Conservation (phyloP, 2,888 invertebrate species). For the Ceratothoa steindachneri region DNA sequence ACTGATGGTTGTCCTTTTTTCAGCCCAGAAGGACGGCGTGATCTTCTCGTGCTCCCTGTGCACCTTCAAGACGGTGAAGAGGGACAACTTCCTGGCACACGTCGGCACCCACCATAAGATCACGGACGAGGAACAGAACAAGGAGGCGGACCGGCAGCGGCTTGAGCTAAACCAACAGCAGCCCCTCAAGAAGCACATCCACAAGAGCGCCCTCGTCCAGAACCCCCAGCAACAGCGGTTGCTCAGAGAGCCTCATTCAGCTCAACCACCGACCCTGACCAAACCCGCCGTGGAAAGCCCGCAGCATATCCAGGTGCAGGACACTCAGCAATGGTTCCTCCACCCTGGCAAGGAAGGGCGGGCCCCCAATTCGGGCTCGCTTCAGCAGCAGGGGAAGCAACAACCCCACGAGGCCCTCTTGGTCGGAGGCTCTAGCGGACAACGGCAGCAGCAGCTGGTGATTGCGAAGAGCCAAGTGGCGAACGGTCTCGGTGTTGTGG, state of each 20-base stretch:
- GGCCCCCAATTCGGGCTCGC: no score
- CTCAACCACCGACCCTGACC: no score
- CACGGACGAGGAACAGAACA: conserved; percentile 1
- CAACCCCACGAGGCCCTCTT: no score
- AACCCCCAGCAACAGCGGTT: not conserved
- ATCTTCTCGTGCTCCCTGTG: conserved; percentile 42
- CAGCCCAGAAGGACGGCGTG: conserved; percentile 33
- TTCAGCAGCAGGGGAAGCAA: not conserved
- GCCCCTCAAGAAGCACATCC: not conserved
- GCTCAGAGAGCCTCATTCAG: no score
- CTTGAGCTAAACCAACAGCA: not conserved
- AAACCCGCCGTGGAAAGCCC: no score
- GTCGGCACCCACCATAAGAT: conserved; percentile 22
- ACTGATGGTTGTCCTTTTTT: not conserved
- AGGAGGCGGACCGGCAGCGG: not conserved
- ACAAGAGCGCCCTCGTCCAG: not conserved
- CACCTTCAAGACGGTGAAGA: conserved; percentile 45
- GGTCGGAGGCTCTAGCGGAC: no score
- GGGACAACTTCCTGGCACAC: conserved; percentile 39
- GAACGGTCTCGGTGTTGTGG: not conserved
- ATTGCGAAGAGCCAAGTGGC: not conserved
- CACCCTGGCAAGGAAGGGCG: no score
- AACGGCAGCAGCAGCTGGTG: not conserved
- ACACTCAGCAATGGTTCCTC: no score
- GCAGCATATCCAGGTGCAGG: no score